Evolutionary conservation across 2,113 vertebrate genomes (phyloP), one percentile per base, ranked within the genome.

Genomic region (Ophiodon elongatus): DNA sequence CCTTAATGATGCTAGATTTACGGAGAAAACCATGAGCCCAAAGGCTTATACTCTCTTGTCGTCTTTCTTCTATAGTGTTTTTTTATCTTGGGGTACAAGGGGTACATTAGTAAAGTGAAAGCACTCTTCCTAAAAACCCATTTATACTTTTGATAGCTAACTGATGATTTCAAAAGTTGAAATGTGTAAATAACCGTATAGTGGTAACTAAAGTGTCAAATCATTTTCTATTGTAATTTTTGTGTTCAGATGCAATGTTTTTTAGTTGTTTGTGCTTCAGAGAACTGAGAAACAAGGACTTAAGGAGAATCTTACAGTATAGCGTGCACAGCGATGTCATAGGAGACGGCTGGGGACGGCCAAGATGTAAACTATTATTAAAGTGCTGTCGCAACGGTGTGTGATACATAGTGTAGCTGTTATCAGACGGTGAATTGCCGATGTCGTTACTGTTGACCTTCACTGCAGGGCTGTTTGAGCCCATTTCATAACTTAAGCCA

Each of bases 71-170:
- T n/a, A 78, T 86, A 62, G 65, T 89, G 73, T 84, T 91, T 90
- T 89, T 87, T 89, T 87, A 86, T 76, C 77, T 59, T 19, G 14
- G 33, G 89, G 81, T 81, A 73, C 80, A 56, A 27, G 5, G 79
- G 39, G 66, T 67, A 57, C 25, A 2, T 86, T 74, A 71, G 80
- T 75, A 31, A 71, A 75, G 54, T 11, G 8, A 87, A 76, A 88
- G 65, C 85, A 73, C 74, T 85, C 88, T 86, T 88, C 79, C 80
- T 85, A 41, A 60, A 57, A 52, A 76, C 77, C 78, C 67, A 25
- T 93, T 89, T 91, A 81, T 93, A 93, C 88, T 91, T 93, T 94
- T 92, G 83, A 91, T 91, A 92, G 84, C 73, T 66, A 82, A 89
- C 74, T 80, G 75, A 87, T 83, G 57, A 86, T 90, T 86, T 91